Percentiles rank a stretch among this genome's conserved stretches.
phyloP scores from a whole-genome alignment of 2,113 vertebrate species.

The Aphyosemion australe region DNA sequence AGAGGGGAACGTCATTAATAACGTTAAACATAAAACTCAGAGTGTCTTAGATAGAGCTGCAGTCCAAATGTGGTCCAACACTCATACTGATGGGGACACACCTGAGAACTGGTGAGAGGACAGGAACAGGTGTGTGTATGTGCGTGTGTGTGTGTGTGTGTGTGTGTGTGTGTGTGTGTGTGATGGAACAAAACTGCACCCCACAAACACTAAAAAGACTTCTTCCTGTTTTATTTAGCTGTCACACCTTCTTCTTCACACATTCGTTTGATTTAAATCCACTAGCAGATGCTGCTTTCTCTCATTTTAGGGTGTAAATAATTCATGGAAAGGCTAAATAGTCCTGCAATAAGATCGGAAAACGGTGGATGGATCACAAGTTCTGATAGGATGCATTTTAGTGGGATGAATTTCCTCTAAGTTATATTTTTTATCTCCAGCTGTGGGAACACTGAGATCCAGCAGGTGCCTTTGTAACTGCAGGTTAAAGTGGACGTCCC shows the following conservation, averaged over 20 bases:
- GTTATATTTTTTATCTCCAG: background rate
- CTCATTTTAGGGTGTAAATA: slow-evolving; percentile 1
- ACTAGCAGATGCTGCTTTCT: slow-evolving; percentile 7
- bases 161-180: background rate
- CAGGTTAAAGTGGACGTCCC: slow-evolving; percentile 47
- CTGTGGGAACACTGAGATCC: slow-evolving; percentile 27
- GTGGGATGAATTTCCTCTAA: slow-evolving; percentile 1
- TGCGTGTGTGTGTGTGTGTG: slow-evolving; percentile 27
- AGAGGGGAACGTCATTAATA: slow-evolving; percentile 29
- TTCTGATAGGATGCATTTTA: background rate
- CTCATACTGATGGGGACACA: slow-evolving; percentile 15
- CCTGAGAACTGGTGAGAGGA: slow-evolving; percentile 10
- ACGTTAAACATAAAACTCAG: slow-evolving; percentile 29
- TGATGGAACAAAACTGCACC: slow-evolving; percentile 52
- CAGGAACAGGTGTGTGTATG: slow-evolving; percentile 29
- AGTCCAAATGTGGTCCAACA: slow-evolving; percentile 53
- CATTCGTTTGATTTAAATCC: slow-evolving; percentile 4
- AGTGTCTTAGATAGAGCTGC: slow-evolving; percentile 56
- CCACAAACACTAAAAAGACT: slow-evolving; percentile 64
- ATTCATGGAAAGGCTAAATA: background rate
- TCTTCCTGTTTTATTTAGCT: slow-evolving; percentile 48
- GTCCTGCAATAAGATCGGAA: background rate
- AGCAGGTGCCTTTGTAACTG: slow-evolving; percentile 69
- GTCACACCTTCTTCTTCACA: background rate
- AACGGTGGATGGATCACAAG: background rate